Base-by-base conservation (phyloP, 1,140 invertebrate species). In the Cotesia vestalis region DNA sequence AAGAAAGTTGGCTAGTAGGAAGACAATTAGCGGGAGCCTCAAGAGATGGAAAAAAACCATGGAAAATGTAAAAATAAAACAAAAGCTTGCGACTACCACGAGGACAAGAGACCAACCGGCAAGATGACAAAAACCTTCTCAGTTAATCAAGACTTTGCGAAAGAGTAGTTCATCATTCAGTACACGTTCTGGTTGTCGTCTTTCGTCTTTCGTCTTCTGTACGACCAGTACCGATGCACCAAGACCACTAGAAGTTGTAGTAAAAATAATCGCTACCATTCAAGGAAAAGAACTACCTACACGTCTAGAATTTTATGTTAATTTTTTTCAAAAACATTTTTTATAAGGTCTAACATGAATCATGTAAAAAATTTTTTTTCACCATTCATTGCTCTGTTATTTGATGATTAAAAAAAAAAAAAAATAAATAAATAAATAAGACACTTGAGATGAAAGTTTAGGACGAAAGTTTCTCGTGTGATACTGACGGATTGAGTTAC, bases 101-200 rank as follows among this genome's bases (percentile, higher is more conserved):
- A 46, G 4, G 9, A 8, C 17, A 5, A 38, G 64, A 71, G 34
- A 53, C 27, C 27, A 3, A 57, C 61, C 27, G 61, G 14, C 40
- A 46, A 64, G n/a, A 38, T 62, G 40, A 52, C 27, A 63, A 59
- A 66, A 68, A 72, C 67, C 69, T 55, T 68, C 63, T 38, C 55
- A 67, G 71, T 72, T 75, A 75, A 75, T 75, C 74, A 73, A 27
- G 68, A 75, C 73, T 71, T 74, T 53, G 36, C n/a, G 53, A 55
- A 72, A 63, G 62, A 68, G 64, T 63, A 70, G 64, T 71, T 71
- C 68, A 68, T 76, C 72, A 76, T 73, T 73, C 52, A 68, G 40
- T 17, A 38, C 63, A 63, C 71, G 64, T 71, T 59, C 40, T 64
- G 53, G 57, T 68, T 52, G 68, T 61, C n/a, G n/a, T 59, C 52